Conservation (phyloP, 2,113 vertebrate genomes). For the Nipponia nippon region DNA sequence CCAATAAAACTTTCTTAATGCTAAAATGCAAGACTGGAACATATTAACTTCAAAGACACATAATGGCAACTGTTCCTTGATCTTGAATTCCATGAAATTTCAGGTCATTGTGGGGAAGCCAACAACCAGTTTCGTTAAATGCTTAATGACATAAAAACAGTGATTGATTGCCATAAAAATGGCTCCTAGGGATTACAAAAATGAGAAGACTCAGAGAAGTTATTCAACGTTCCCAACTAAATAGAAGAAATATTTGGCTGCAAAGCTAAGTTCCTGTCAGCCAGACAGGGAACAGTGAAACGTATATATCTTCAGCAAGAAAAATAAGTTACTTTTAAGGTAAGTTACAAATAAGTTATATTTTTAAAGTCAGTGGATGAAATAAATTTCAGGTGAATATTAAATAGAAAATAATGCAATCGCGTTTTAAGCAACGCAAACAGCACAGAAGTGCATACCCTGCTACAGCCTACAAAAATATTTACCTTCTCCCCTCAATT, state of each 20-base stretch:
- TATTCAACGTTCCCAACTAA: background rate
- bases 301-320: background rate
- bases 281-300: background rate
- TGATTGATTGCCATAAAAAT: constrained; percentile 58
- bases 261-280: background rate
- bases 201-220: background rate
- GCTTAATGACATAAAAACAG: constrained; percentile 47
- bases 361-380: too few species aligned
- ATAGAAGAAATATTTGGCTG: background rate
- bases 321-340: background rate
- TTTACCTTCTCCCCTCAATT: background rate
- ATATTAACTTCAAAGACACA: constrained; percentile 55
- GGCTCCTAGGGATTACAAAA: constrained; percentile 39
- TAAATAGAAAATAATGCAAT: background rate
- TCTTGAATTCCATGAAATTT: constrained; percentile 65
- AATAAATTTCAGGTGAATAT: too few species aligned
- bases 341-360: background rate
- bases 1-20: constrained; percentile 28
- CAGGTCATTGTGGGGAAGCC: constrained; percentile 49
- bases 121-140: constrained; percentile 50
- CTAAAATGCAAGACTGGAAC: constrained; percentile 54
- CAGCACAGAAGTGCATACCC: background rate
- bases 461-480: background rate
- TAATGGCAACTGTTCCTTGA: constrained; percentile 54
- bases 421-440: background rate